These are phyloP conservation scores for Pholis gunnellus DNA, from an alignment of 2,113 vertebrate species.

Conservation along the genomic window DNA sequence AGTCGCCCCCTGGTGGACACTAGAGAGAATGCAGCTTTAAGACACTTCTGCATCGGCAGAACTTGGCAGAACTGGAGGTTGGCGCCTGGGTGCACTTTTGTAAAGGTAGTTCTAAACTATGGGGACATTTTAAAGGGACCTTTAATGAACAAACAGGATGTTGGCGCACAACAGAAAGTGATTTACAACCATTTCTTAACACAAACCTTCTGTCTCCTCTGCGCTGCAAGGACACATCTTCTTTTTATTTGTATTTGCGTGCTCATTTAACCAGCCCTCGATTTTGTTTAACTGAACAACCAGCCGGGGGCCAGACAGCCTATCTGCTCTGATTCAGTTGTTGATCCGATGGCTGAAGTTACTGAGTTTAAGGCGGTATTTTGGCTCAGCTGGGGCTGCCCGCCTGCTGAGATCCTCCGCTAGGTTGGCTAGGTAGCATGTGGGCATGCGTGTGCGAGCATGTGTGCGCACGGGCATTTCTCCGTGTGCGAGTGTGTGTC, in stretches of 20 bases:
- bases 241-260: slow-evolving; percentile 22
- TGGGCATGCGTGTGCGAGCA: slow-evolving; percentile 52
- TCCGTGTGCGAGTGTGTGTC: slow-evolving; percentile 20
- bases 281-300: slow-evolving; percentile 59
- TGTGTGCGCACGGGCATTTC: slow-evolving; percentile 31
- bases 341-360: slow-evolving; percentile 68
- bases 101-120: no score
- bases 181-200: slow-evolving; percentile 37
- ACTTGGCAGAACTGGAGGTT: no score
- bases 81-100: no score
- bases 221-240: slow-evolving; percentile 28
- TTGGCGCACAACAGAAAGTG: slow-evolving; percentile 30
- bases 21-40: no score
- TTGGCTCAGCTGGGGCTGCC: slow-evolving; percentile 69
- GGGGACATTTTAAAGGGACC: neutral
- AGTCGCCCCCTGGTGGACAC: no score
- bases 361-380: slow-evolving; percentile 73
- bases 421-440: slow-evolving; percentile 55
- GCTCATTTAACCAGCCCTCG: slow-evolving; percentile 57
- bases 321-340: slow-evolving; percentile 71
- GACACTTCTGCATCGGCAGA: no score
- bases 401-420: slow-evolving; percentile 58
- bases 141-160: slow-evolving; percentile 48
- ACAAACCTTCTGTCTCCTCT: slow-evolving; percentile 16
- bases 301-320: slow-evolving; percentile 52